phyloP scores from a whole-genome alignment of 2,113 vertebrate genomes.

The Lipophrys pholis region DNA sequence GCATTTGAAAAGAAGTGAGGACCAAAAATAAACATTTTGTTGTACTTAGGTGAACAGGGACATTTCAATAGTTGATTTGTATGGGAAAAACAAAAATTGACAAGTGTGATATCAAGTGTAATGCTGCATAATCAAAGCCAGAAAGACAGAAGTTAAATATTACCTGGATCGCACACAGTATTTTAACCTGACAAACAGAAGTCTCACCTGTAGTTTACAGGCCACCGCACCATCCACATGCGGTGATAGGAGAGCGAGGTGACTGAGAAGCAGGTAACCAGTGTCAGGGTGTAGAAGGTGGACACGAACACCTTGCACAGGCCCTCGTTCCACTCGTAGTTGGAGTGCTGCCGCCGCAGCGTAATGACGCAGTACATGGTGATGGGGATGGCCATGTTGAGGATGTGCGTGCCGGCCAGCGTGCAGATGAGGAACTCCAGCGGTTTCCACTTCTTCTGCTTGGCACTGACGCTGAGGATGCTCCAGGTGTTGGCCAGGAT shows the following conservation, averaged over 20 bases:
- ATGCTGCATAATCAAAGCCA: no score
- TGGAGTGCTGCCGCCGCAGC: constrained; percentile 87
- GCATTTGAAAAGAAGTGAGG: no score
- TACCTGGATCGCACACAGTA: no score
- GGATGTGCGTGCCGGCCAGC: constrained; percentile 92
- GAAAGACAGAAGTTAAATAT: no score
- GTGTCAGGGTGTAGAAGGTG: constrained; percentile 93
- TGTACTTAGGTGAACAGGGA: no score
- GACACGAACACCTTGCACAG: constrained; percentile 96
- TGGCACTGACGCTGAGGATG: constrained; percentile 92
- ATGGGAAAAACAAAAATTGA: no score
- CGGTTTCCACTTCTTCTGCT: constrained; percentile 96
- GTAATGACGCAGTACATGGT: constrained; percentile 93
- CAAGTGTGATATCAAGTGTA: no score
- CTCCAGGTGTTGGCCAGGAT: constrained; percentile 94
- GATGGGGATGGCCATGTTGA: constrained; percentile 91
- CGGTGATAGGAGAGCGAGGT: constrained; percentile 96
- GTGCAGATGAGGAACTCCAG: constrained; percentile 93
- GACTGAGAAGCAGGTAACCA: constrained; percentile 95
- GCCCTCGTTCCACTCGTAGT: constrained; percentile 93
- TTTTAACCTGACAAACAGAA: no score
- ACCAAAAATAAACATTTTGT: no score
- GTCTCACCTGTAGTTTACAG: constrained; percentile 92
- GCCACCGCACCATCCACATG: constrained; percentile 99
- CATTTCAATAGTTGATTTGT: no score